Percentiles rank a stretch among this genome's conserved stretches.
These are phyloP conservation scores for Crocodylus rhombifer DNA, from an alignment of 2,797 vertebrate species.

Conservation along the genomic window DNA sequence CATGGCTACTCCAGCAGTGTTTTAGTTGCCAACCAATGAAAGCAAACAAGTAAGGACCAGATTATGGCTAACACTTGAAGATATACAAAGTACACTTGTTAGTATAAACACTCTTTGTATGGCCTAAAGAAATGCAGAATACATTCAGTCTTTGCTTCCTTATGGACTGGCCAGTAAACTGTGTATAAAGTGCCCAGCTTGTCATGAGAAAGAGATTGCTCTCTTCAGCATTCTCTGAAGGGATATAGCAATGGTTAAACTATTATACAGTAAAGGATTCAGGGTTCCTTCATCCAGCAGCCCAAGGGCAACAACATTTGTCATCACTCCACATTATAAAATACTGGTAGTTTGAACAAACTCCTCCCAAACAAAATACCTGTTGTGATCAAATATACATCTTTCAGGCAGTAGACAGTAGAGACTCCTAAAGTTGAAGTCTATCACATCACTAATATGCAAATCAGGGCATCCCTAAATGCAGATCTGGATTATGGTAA, in stretches of 20 bases:
- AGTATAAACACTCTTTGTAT: background rate
- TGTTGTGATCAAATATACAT: fast-evolving
- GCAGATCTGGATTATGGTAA: slow-evolving; percentile 41
- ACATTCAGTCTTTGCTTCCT: fast-evolving
- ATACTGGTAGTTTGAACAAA: fast-evolving
- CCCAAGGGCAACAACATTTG: background rate
- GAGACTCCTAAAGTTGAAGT: background rate
- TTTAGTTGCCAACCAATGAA: background rate
- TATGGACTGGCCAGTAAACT: background rate
- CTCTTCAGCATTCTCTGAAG: background rate
- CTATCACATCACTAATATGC: slow-evolving; percentile 1
- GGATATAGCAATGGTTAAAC: background rate
- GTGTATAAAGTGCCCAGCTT: background rate
- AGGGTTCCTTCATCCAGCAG: background rate
- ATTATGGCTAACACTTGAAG: fast-evolving
- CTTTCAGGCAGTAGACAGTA: background rate
- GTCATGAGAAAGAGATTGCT: background rate
- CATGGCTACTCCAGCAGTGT: background rate
- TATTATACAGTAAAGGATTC: fast-evolving
- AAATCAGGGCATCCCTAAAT: slow-evolving; percentile 55
- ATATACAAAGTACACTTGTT: fast-evolving
- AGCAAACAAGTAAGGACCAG: background rate
- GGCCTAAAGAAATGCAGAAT: background rate
- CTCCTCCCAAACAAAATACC: background rate
- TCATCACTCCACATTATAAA: background rate